These are phyloP conservation scores for Drepanosiphum platanoidis DNA, from an alignment of 2,888 invertebrate species.

Conservation along the genomic window DNA sequence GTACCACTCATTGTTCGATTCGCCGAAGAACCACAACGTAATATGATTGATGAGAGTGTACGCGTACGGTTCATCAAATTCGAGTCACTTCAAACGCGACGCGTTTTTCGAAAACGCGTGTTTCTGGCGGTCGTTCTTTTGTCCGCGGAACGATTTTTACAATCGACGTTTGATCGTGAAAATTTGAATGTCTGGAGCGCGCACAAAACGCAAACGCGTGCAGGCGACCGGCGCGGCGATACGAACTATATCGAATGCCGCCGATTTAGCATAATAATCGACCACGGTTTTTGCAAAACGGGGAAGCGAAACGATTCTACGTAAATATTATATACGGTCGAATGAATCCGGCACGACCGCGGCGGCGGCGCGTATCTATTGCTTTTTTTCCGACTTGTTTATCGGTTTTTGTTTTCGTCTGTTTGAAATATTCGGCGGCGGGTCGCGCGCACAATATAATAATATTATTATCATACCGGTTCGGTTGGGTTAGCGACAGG, in stretches of 20 bases:
- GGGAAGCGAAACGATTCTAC: background rate
- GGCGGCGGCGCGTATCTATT: too few relatives aligned
- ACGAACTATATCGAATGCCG: background rate
- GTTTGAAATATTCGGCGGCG: background rate
- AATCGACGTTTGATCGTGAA: background rate
- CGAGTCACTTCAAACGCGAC: background rate
- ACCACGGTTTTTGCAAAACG: background rate
- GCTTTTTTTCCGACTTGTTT: background rate
- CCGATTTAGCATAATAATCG: background rate
- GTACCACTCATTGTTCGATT: background rate
- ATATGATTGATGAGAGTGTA: constrained; percentile 42
- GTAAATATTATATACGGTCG: background rate
- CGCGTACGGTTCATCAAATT: constrained; percentile 40
- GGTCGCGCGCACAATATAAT: background rate
- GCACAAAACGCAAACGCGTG: background rate
- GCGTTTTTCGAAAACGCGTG: constrained; percentile 4
- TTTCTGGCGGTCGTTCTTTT: constrained; percentile 3
- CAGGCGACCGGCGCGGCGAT: background rate
- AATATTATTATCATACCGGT: background rate
- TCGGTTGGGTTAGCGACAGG: background rate
- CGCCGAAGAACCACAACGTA: background rate
- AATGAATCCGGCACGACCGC: background rate
- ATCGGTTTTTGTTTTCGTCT: background rate
- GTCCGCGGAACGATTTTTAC: background rate
- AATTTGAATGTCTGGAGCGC: too few relatives aligned